Base-by-base conservation (phyloP, 2,797 vertebrate genomes). In the Sphenodon punctatus region DNA sequence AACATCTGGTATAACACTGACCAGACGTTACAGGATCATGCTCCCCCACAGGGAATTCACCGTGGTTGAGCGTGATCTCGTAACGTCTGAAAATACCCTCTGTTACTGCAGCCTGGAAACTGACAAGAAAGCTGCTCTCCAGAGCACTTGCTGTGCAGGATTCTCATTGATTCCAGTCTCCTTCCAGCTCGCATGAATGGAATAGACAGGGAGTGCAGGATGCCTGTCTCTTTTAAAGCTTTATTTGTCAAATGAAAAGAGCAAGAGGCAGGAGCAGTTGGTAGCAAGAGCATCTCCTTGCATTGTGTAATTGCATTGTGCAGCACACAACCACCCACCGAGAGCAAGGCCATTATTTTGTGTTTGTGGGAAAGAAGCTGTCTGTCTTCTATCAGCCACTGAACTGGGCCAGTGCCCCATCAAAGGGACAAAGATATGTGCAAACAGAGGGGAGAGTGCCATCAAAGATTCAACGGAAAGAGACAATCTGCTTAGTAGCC, bases 101-200 rank as follows among this genome's bases (percentile, higher is more conserved):
- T n/a, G n/a, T n/a, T n/a, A n/a, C n/a, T n/a, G n/a, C n/a, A n/a
- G n/a, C n/a, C n/a, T n/a, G 3, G 5, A 67, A 61, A 63, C 5
- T n/a, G 10, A 36, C 19, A 46, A 36, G 41, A 70, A 4, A 1
- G 0, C 5, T 1, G 5, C 2, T 77, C 2, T 49, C 39, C 71
- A 30, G 27, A 64, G 15, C 36, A 53, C 25, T 34, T 4, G 1
- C 14, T n/a, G n/a, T 6, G 13, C 34, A 13, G 41, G 15, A 46
- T 4, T 3, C 38, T 72, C 0, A 0, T 48, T 34, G 34, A 25
- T 42, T 59, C 7, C 5, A 38, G 22, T 20, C 25, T 34, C 58
- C 16, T 30, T 46, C 45, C 19, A 30, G 39, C 19, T 69, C 30
- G 46, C 41, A 19, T 27, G 27, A 38, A 20, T 68, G 48, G 20